Evolutionary conservation across 2,888 invertebrate genomes (phyloP), one percentile per base, ranked within the genome.

Genomic region (Heliothis peltigera): DNA sequence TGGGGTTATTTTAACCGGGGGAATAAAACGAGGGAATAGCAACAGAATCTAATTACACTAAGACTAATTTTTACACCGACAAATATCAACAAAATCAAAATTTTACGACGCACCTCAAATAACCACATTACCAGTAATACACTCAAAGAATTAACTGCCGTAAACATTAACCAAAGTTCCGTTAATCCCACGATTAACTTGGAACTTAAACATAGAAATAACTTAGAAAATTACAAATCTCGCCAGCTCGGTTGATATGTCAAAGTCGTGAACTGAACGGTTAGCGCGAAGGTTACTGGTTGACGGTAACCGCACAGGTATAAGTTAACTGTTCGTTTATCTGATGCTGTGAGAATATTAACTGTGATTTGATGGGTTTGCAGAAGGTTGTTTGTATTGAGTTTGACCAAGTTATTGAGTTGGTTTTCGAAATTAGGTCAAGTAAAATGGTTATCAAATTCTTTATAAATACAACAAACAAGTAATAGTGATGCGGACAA

Each of bases 231-330:
- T 80, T 75, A 59, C 73, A 65, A 68, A 75, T 64, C 67, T 61
- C 60, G 48, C 64, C 32, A 25, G 35, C 51, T 47, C 53, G 56
- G 77, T 80, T 79, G 78, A 84, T 84, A 84, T 81, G 84, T 76
- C 84, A 80, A 55, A 84, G 57, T 84, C 84, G 84, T 84, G 84
- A 60, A 70, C 63, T 35, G 53, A 64, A 56, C 69, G 59, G 65
- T 64, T 55, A 54, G 19, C 28, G 28, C 57, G 75, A 70, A 78
- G 76, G 79, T 58, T 70, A 49, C 47, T 52, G 19, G 71, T 44
- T 70, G 70, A 32, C 58, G 57, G 51, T 61, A 71, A 76, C 72
- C 76, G 69, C 75, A 63, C 59, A 71, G 55, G 21, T 67, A 7
- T 49, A 22, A 32, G 28, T 43, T 57, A 57, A 64, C 47, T 55